These are phyloP conservation scores for Agelas oroides DNA, from an alignment of 37 sponge, comb jelly and placozoan genomes.

Conservation along the genomic window DNA sequence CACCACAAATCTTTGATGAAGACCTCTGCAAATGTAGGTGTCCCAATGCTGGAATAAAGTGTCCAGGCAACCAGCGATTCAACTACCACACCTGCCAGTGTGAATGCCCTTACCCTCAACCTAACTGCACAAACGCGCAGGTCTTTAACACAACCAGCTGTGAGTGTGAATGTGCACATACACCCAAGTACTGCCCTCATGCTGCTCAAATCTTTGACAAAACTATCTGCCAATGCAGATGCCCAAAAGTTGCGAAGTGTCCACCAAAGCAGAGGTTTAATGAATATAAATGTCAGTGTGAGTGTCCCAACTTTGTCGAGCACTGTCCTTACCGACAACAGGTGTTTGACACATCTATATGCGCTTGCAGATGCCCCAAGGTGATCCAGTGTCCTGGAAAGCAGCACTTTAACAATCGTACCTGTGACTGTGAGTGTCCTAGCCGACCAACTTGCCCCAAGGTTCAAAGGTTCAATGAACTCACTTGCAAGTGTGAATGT, in stretches of 20 bases:
- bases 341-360: not conserved
- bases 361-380: slow-evolving; percentile 26
- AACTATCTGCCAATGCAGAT: slow-evolving; percentile 22
- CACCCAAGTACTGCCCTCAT: not conserved
- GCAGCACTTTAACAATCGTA: slow-evolving; percentile 13
- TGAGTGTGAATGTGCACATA: slow-evolving; percentile 7
- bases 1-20: slow-evolving; percentile 12
- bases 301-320: slow-evolving; percentile 16
- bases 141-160: slow-evolving; percentile 4
- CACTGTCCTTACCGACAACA: not conserved
- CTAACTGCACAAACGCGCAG: not conserved
- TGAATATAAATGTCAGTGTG: slow-evolving; percentile 12
- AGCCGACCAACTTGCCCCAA: not conserved
- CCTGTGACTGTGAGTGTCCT: slow-evolving; percentile 15
- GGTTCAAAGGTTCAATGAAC: slow-evolving; percentile 6
- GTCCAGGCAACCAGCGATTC: not conserved
- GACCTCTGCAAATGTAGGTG: not conserved
- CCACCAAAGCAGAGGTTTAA: not conserved
- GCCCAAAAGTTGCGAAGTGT: not conserved
- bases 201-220: not conserved
- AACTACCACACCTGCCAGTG: slow-evolving; percentile 16
- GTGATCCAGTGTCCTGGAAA: not conserved
- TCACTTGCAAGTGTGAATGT: slow-evolving; percentile 46
- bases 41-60: not conserved
- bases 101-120: slow-evolving; percentile 11